Evolutionary conservation across 2,113 vertebrate genomes (phyloP).

Genomic region (Myotis brandtii): DNA sequence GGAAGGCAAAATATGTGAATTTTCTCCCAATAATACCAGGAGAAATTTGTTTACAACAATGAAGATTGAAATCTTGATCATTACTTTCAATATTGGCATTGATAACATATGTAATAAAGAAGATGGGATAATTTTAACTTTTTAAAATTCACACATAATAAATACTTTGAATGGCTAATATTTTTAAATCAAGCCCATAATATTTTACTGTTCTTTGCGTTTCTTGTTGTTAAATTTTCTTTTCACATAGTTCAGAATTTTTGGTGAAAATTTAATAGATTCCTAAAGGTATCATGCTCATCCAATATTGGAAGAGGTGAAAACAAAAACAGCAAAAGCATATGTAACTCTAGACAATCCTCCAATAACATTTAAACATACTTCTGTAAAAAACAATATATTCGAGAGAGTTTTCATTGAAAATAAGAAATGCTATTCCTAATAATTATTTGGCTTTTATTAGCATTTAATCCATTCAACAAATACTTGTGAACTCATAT

Average conservation of each 20-base stretch:
- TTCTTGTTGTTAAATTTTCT: slow-evolving; percentile 55
- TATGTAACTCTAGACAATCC: neutral
- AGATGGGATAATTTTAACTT: neutral
- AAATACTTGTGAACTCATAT: neutral
- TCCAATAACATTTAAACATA: neutral
- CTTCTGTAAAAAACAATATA: neutral
- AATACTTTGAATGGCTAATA: neutral
- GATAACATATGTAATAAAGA: neutral
- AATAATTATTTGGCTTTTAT: neutral
- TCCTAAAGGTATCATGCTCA: neutral
- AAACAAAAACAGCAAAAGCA: neutral
- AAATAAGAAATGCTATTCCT: neutral
- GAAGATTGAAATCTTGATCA: neutral
- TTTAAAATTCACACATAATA: neutral
- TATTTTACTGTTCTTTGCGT: slow-evolving; percentile 59
- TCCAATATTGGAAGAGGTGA: neutral
- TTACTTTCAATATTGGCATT: neutral
- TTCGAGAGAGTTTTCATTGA: neutral
- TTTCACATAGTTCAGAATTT: slow-evolving; percentile 42
- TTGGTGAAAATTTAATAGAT: slow-evolving; percentile 11
- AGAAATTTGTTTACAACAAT: neutral
- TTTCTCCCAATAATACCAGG: neutral
- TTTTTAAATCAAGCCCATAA: slow-evolving; percentile 10
- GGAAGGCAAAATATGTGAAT: neutral
- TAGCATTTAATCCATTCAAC: neutral